Conservation (phyloP, 2,113 vertebrate genomes). For the Campylomormyrus tamandua region DNA sequence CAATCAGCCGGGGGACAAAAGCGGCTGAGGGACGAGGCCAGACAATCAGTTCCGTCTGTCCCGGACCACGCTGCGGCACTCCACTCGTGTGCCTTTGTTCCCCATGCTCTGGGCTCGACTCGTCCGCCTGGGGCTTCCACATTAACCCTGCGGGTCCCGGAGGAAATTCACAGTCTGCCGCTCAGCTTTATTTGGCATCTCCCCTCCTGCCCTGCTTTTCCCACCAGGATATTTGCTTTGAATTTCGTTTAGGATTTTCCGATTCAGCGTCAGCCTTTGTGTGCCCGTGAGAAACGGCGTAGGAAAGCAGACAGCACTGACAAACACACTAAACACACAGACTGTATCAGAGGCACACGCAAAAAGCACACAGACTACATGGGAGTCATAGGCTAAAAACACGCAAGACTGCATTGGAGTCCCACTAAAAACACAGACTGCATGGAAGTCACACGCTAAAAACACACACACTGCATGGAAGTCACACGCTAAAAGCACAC, state of each 20-base stretch:
- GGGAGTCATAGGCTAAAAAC: not conserved
- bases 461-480: not conserved
- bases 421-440: no score
- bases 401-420: not conserved
- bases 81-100: not conserved
- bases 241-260: constrained; percentile 10
- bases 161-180: not conserved
- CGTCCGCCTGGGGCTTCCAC: not conserved
- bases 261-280: not conserved
- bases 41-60: not conserved
- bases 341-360: not conserved
- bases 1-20: constrained; percentile 14
- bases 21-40: constrained; percentile 4
- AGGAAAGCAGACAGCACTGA: not conserved
- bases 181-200: not conserved
- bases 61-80: not conserved
- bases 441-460: not conserved
- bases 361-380: not conserved
- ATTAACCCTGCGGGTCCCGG: constrained; percentile 1
- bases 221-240: constrained; percentile 2
- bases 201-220: not conserved
- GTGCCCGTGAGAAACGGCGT: not conserved
- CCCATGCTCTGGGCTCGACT: not conserved
- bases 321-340: not conserved
- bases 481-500: not conserved